phyloP scores from a whole-genome alignment of 2,888 invertebrate genomes.

The Chrysolina haemoptera region DNA sequence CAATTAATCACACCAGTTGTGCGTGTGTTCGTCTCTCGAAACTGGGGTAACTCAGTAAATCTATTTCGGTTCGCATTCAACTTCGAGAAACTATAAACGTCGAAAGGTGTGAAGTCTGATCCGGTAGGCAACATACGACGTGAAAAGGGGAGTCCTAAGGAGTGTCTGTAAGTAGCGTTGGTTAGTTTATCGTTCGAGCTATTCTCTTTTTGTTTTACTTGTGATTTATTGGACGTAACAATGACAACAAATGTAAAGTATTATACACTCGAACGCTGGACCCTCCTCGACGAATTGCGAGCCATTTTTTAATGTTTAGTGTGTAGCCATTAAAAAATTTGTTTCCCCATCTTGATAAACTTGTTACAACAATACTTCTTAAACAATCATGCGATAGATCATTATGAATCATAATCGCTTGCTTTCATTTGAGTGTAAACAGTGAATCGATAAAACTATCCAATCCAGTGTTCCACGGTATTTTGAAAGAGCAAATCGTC shows the following conservation, averaged over 20 bases:
- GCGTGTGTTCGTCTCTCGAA: background rate
- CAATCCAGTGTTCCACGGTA: too few relatives aligned
- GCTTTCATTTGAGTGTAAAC: too few relatives aligned
- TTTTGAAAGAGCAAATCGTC: too few relatives aligned
- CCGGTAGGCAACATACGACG: constrained; percentile 32
- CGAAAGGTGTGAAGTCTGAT: constrained; percentile 50
- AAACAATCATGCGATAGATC: too few relatives aligned
- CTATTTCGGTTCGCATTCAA: constrained; percentile 32
- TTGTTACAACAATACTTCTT: too few relatives aligned
- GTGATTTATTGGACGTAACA: constrained; percentile 7
- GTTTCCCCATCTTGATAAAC: too few relatives aligned
- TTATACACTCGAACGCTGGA: background rate
- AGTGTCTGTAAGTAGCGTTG: constrained; percentile 10
- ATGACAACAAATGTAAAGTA: background rate
- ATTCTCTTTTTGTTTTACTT: constrained; percentile 12
- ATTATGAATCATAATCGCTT: too few relatives aligned
- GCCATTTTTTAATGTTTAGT: background rate
- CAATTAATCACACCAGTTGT: background rate
- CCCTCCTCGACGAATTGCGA: constrained; percentile 1
- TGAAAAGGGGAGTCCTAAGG: constrained; percentile 2
- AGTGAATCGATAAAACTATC: too few relatives aligned
- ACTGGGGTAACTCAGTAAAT: background rate
- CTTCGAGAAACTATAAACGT: constrained; percentile 49
- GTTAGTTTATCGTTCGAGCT: constrained; percentile 8
- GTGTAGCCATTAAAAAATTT: background rate